A percentile compares a stretch with the other conserved stretches of the same genome.
phyloP scores from a whole-genome alignment of 2,888 invertebrate genomes.

The Drosophila demipolita region DNA sequence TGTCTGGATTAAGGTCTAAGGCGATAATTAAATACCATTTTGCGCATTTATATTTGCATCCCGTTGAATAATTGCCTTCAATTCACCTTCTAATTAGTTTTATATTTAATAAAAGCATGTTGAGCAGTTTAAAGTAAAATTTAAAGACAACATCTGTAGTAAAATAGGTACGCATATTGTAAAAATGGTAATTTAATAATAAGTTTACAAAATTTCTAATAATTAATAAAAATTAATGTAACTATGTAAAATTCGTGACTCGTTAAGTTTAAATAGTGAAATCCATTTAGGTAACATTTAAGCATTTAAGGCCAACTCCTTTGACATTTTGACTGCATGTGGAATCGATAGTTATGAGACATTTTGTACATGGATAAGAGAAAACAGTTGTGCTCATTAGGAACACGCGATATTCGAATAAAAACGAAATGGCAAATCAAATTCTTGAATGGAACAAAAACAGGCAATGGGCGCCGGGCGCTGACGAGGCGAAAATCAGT shows the following conservation, averaged over 20 bases:
- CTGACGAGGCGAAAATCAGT: slow-evolving; percentile 73
- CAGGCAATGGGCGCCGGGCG: slow-evolving; percentile 10
- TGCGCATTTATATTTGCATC: slow-evolving; percentile 76
- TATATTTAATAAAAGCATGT: slow-evolving; percentile 17
- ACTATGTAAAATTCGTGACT: background rate
- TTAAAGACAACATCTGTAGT: background rate
- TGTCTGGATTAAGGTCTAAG: slow-evolving; percentile 64
- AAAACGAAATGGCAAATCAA: slow-evolving; percentile 75
- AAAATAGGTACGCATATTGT: background rate
- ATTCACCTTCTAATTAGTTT: slow-evolving; percentile 49
- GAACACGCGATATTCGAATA: slow-evolving; percentile 77
- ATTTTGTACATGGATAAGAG: slow-evolving; percentile 3
- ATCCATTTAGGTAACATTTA: background rate
- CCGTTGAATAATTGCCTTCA: slow-evolving; percentile 74
- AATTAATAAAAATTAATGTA: background rate
- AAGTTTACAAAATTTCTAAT: background rate
- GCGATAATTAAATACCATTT: slow-evolving; percentile 79
- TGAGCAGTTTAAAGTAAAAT: slow-evolving; percentile 9
- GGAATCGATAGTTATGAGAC: slow-evolving; percentile 37
- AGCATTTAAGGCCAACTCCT: slow-evolving; percentile 2
- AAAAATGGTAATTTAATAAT: too few species aligned
- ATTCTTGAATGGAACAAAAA: slow-evolving; percentile 36
- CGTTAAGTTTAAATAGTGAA: background rate
- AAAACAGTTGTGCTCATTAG: slow-evolving; percentile 61
- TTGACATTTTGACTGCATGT: slow-evolving; percentile 3